Base-by-base conservation (phyloP, 1,140 invertebrate genomes). In the Drosophila triauraria region DNA sequence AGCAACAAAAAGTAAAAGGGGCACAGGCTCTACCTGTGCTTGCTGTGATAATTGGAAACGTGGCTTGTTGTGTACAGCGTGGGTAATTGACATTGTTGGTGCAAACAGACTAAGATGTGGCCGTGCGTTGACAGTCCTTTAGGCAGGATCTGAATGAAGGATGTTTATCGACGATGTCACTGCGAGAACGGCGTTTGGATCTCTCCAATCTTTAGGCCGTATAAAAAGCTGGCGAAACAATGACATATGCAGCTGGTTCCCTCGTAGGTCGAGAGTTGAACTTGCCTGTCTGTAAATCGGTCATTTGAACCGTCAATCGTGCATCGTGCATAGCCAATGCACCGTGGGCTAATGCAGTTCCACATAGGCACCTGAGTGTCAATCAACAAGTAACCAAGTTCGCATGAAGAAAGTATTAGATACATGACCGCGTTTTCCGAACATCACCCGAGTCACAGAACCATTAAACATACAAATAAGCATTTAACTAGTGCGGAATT, bases 21-120 rank as follows among this genome's bases (percentile, higher is more conserved):
- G 30, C 27, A 53, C 20, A 30, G 58, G 43, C 17, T 20, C 50
- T 15, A 59, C 32, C 30, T 25, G 35, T 43, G 12, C 42, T 12
- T 42, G 40, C 57, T 64, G 80, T 78, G 80, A 79, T 83, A 83
- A 79, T 83, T 83, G 75, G 64, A 82, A 56, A 70, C 74, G 63
- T 82, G 80, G 60, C 75, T 78, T 32, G 27, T 32, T 40, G 40
- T 64, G 63, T 56, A 58, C 20, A 71, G 35, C 56, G 50, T 78
- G 75, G 80, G 69, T 75, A 82, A 83, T 78, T 70, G 80, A 75
- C 80, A 82, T 82, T 82, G 68, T 82, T 78, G 44, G 56, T 50
- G 60, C 48, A 47, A 50, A 75, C 32, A 32, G n/a, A n/a, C 27
- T n/a, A 40, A 10, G 48, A 15, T 17, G 40, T n/a, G 40, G 13